Evolutionary conservation across 1,140 invertebrate genomes (phyloP), one percentile per base, ranked within the genome.

Genomic region (Proales similis): DNA sequence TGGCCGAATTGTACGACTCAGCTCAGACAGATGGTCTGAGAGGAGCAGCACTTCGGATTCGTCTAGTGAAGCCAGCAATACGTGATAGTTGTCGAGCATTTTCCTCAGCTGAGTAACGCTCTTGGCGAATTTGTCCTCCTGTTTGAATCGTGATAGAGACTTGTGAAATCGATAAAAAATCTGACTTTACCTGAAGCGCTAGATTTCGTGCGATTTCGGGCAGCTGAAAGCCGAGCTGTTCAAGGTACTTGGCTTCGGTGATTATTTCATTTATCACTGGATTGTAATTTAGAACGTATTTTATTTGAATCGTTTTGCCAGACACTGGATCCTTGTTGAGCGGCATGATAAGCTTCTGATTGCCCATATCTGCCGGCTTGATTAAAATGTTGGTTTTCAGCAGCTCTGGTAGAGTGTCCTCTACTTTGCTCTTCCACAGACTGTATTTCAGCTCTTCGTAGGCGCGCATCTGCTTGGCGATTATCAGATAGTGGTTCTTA

Each of bases 1-100:
- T 22, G 86, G 85, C 61, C 85, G 80, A 48, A 92, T 84, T 38
- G 83, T 79, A 20, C 83, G 80, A 68, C 88, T 85, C 39, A 87
- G 80, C 33, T 86, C 81, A 68, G 81, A 75, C 3, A 90, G 78
- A 64, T 83, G 81, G 24, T 73, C 70, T 26, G 72, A 70, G 32
- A 78, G 57, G 17, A 78, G 60, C 19, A 67, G 53, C 65, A 76
- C 74, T 71, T 78, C 74, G 51, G 73, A 72, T 53, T 69, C 63
- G 48, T 76, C 71, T 7, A 77, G 66, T 24, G 70, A 71, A 6
- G 66, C 67, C 39, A 77, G 65, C 19, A 76, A 63, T 20, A 60
- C 63, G 66, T 76, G 72, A 63, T 75, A 77, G 27, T 70, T 64
- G n/a, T 67, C 64, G 46, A 77, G 46, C 74, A 77, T 76, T 42